Evolutionary conservation across 2,888 invertebrate genomes (phyloP), one percentile per base, ranked within the genome.

Genomic region (Pachymerium ferrugineum): DNA sequence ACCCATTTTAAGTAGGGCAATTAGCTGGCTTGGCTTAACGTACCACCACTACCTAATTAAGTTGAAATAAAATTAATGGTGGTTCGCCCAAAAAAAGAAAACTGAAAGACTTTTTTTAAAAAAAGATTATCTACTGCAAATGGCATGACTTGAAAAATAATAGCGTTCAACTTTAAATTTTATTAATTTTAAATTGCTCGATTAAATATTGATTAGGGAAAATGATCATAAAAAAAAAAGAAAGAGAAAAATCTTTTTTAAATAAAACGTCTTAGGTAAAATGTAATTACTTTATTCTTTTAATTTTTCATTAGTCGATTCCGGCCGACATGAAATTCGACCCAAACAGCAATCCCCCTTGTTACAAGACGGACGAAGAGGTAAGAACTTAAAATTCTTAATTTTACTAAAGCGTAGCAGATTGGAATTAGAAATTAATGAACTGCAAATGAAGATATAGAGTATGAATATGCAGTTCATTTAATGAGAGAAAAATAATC

Each of bases 261-360:
- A 31, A 4, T 31, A 4, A 70, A 33, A 22, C 3, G 3, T 4
- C 25, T 16, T 38, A n/a, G n/a, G n/a, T 5, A 19, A 19, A 22
- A n/a, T 38, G 10, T 25, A 6, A 14, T 19, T 4, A 22, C 10
- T 22, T 22, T 68, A 68, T 19, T 68, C 22, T 16, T 68, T 69
- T 71, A 1, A 3, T 74, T 75, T 78, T 73, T 78, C 76, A 79
- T 77, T 77, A 96, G 94, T 97, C 97, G 1, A 99, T 99, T 79
- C 99, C 99, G 72, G 92, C 96, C 19, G 98, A 99, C 83, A 97
- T 99, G 96, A 95, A 98, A 82, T 99, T 97, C 84, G 99, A 99
- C 83, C 97, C 98, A 0, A 96, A 96, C 82, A 92, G 94, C 33
- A 95, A 93, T 83, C 97, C 98, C 16, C 95, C 97, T 0, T 99